Evolutionary conservation across 1,140 invertebrate species (phyloP).

Genomic region (Cotesia glomerata): DNA sequence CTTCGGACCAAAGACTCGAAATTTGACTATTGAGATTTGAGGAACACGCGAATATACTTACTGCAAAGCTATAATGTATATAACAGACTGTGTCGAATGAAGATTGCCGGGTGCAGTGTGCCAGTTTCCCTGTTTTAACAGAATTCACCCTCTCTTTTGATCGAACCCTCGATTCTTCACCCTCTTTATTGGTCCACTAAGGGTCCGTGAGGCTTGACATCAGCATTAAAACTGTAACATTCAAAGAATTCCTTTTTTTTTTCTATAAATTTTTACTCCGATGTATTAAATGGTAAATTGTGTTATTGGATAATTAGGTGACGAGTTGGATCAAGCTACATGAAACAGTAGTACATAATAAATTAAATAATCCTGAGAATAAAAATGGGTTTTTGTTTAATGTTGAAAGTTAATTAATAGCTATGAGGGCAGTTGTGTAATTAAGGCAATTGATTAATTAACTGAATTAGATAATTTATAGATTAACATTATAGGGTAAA

Average conservation of each 20-base stretch:
- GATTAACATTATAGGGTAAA: slow-evolving; percentile 48
- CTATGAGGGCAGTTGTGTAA: slow-evolving; percentile 46
- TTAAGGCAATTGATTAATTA: slow-evolving; percentile 60
- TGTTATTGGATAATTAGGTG: slow-evolving; percentile 23
- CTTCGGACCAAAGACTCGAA: no score
- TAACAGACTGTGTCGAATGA: slow-evolving; percentile 48
- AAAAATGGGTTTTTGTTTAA: no score
- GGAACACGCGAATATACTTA: neutral
- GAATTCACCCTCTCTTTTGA: slow-evolving; percentile 42
- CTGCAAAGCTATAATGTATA: slow-evolving; percentile 5
- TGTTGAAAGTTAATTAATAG: neutral
- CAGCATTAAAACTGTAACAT: slow-evolving; percentile 5
- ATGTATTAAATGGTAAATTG: slow-evolving; percentile 5
- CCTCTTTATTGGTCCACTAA: slow-evolving; percentile 26
- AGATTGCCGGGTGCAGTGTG: slow-evolving; percentile 41
- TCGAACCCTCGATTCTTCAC: slow-evolving; percentile 20
- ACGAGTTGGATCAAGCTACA: neutral
- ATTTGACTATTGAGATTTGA: neutral
- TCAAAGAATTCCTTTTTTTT: neutral
- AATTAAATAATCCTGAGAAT: neutral
- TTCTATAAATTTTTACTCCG: neutral
- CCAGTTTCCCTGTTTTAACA: slow-evolving; percentile 49
- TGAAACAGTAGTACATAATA: neutral
- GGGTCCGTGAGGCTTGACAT: neutral
- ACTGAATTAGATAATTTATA: slow-evolving; percentile 56